Evolutionary conservation across 2,113 vertebrate genomes (phyloP).

Genomic region (Chlamydotis undulata): DNA sequence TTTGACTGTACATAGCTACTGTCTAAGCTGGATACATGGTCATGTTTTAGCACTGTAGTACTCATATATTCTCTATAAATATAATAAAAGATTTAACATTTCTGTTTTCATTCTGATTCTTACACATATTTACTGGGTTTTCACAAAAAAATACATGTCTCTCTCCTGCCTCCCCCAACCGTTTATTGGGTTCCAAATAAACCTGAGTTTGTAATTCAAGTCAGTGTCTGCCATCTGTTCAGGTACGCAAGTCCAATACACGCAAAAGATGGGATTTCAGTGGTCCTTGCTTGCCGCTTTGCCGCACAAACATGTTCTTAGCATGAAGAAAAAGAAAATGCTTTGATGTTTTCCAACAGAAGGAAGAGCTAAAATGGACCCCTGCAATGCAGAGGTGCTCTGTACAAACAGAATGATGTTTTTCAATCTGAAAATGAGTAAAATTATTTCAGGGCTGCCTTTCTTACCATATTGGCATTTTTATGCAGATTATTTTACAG

Average conservation of each 20-base stretch:
- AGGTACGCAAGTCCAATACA: background rate
- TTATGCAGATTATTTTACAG: background rate
- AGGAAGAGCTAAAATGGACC: background rate
- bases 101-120: conserved; percentile 38
- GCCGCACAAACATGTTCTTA: background rate
- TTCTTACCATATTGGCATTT: background rate
- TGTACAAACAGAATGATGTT: background rate
- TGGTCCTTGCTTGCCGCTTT: background rate
- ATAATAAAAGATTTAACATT: conserved; percentile 60
- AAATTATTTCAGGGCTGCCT: background rate
- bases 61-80: conserved; percentile 67
- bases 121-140: conserved; percentile 55
- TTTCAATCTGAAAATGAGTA: background rate
- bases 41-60: conserved; percentile 34
- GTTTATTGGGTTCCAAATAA: conserved; percentile 50
- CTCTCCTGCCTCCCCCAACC: background rate
- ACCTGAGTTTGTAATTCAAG: conserved; percentile 68
- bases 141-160: conserved; percentile 37
- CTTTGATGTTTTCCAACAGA: background rate
- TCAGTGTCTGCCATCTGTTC: conserved; percentile 12
- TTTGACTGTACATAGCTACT: conserved; percentile 32
- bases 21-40: conserved; percentile 11
- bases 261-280: background rate
- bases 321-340: background rate
- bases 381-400: background rate